These are phyloP conservation scores for Calonectris borealis DNA, from an alignment of 2,113 vertebrate species.

Conservation along the genomic window DNA sequence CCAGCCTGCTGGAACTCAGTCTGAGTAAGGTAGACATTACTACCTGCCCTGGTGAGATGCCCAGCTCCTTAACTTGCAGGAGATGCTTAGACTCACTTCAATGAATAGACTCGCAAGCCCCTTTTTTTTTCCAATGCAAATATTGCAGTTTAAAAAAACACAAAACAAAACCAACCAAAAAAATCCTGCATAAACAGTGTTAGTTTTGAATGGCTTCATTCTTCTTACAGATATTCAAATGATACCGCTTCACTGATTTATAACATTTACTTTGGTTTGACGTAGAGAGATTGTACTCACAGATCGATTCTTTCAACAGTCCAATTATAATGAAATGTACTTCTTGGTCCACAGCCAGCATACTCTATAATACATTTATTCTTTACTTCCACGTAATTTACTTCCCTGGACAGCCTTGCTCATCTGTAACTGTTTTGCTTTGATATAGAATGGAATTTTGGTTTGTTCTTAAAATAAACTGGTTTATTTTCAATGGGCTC, in stretches of 20 bases:
- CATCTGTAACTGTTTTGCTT: constrained; percentile 4
- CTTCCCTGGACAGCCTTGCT: not conserved
- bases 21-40: not conserved
- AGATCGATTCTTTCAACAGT: not conserved
- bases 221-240: constrained; percentile 6
- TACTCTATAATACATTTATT: constrained; percentile 5
- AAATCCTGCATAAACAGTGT: not conserved
- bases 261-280: constrained; percentile 2
- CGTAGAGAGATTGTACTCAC: not conserved
- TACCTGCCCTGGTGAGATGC: not conserved
- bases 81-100: not conserved
- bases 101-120: not conserved
- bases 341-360: not conserved
- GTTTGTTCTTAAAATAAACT: not conserved
- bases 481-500: not conserved
- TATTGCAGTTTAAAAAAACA: not conserved
- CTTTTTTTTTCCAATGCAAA: not conserved
- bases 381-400: not conserved
- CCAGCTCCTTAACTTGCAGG: not conserved
- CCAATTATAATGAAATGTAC: constrained; percentile 26
- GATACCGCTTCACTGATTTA: not conserved
- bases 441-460: not conserved
- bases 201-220: not conserved
- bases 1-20: not conserved
- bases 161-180: not conserved